Conservation (phyloP, 35 echinoderm and acorn worm species). For the Heliocidaris erythrogramma region DNA sequence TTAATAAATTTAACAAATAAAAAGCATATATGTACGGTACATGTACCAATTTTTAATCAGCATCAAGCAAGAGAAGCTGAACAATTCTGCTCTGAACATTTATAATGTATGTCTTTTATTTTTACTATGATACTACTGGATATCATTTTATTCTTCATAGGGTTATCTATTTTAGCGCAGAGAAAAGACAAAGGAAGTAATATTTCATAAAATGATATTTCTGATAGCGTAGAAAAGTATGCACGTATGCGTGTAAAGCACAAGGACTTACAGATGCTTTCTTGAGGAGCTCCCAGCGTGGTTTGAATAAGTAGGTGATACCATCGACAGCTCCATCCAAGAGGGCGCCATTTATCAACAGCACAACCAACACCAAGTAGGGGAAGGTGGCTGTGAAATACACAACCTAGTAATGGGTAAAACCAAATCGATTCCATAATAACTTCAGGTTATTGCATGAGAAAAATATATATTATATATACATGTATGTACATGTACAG, state of each 20-base stretch:
- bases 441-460: background rate
- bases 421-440: background rate
- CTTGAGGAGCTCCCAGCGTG: conserved; percentile 78
- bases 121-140: no score
- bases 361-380: conserved; percentile 71
- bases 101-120: no score
- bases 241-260: background rate
- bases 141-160: no score
- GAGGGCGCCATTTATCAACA: conserved; percentile 74
- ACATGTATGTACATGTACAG: background rate
- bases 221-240: background rate
- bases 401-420: conserved; percentile 67
- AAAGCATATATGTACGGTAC: no score
- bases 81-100: no score
- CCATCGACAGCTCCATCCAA: conserved; percentile 80
- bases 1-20: no score
- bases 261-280: conserved; percentile 58
- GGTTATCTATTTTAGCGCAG: no score
- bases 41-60: no score
- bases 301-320: conserved; percentile 76
- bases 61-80: no score
- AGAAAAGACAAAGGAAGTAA: no score
- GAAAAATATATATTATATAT: background rate
- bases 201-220: no score
- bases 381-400: conserved; percentile 96